Percentiles rank a stretch among this genome's conserved stretches.
phyloP scores from a whole-genome alignment of 2,797 vertebrate genomes.

The Dicrostonyx torquatus region DNA sequence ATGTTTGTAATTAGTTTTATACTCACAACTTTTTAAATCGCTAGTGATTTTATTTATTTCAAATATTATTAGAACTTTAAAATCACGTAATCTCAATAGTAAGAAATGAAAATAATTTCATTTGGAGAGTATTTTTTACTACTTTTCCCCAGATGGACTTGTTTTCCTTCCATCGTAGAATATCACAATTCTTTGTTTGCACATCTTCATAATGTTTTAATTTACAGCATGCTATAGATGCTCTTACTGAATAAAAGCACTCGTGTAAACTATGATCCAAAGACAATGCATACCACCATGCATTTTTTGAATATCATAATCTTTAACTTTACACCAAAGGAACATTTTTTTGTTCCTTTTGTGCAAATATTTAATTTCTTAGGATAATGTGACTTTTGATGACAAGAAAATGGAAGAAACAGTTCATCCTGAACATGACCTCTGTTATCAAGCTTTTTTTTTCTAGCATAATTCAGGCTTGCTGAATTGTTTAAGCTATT shows the following conservation, averaged over 20 bases:
- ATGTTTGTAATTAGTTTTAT: background rate
- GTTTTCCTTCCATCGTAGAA: conserved; percentile 9
- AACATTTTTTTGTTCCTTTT: conserved; percentile 43
- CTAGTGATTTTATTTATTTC: conserved; percentile 22
- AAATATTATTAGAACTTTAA: conserved; percentile 1
- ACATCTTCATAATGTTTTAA: conserved; percentile 2
- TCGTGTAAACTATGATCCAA: background rate
- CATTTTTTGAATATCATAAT: conserved; percentile 26
- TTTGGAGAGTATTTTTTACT: background rate
- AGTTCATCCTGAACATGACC: background rate
- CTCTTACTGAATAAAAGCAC: conserved; percentile 3
- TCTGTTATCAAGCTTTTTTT: conserved; percentile 55
- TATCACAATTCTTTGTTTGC: background rate
- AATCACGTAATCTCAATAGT: background rate
- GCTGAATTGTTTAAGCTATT: conserved; percentile 45
- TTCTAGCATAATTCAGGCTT: background rate
- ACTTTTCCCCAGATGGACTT: background rate
- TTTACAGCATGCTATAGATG: conserved; percentile 16
- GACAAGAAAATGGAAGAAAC: conserved; percentile 6
- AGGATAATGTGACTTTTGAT: conserved; percentile 19
- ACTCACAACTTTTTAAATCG: background rate
- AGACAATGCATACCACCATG: background rate
- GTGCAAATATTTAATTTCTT: conserved; percentile 54
- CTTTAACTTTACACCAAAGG: conserved; percentile 36
- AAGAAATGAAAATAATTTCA: conserved; percentile 1